Conservation (phyloP, 2,888 invertebrate genomes). For the Microchrysa polita region DNA sequence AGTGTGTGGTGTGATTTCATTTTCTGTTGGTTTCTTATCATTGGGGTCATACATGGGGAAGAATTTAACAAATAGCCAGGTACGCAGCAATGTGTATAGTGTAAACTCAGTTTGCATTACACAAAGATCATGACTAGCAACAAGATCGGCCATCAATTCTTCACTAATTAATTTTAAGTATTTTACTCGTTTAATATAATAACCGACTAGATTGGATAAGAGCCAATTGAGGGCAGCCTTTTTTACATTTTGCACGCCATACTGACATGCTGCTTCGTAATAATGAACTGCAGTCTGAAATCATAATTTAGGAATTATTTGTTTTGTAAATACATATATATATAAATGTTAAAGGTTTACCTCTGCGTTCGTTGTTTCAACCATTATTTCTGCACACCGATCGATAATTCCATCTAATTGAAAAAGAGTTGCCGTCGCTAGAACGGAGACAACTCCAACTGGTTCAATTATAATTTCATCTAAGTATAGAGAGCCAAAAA, state of each 20-base stretch:
- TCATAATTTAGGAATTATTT: neutral
- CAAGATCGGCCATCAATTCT: slow-evolving; percentile 72
- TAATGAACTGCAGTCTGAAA: slow-evolving; percentile 73
- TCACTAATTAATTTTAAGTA: slow-evolving; percentile 71
- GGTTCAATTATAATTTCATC: slow-evolving; percentile 78
- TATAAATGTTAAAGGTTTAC: slow-evolving; percentile 55
- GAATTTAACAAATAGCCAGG: slow-evolving; percentile 72
- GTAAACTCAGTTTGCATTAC: slow-evolving; percentile 84
- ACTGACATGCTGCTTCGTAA: slow-evolving; percentile 74
- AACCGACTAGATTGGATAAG: slow-evolving; percentile 73
- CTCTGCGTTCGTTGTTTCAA: slow-evolving; percentile 76
- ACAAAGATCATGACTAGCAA: slow-evolving; percentile 73
- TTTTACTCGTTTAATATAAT: slow-evolving; percentile 68
- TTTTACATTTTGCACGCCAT: slow-evolving; percentile 72
- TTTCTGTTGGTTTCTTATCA: slow-evolving; percentile 47
- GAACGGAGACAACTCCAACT: slow-evolving; percentile 71
- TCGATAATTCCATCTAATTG: slow-evolving; percentile 79
- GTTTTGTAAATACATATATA: neutral
- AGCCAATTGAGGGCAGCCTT: slow-evolving; percentile 75
- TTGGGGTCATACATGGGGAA: slow-evolving; percentile 65
- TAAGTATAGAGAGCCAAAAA: slow-evolving; percentile 79
- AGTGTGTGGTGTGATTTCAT: slow-evolving; percentile 54
- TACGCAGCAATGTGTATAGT: slow-evolving; percentile 74
- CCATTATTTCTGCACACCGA: slow-evolving; percentile 78
- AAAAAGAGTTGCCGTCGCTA: slow-evolving; percentile 79